Base-by-base conservation (phyloP, 2,888 invertebrate genomes). In the Arctia plantaginis region DNA sequence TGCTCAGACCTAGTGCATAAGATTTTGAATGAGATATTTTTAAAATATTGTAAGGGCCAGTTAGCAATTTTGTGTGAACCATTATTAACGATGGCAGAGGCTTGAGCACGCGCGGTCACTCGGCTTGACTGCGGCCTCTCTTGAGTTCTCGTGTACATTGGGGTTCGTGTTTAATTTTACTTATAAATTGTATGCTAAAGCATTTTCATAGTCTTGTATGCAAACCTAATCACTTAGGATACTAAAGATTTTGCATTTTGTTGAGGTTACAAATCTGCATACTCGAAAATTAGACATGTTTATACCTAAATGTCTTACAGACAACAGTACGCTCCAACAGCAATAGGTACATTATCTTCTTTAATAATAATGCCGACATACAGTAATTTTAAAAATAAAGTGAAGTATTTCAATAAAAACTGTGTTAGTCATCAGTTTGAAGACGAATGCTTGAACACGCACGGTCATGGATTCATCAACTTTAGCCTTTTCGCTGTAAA, bases 401-500 rank as follows among this genome's bases (percentile, higher is more conserved):
- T 20, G 27, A 62, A n/a, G 27, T 70, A 30, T 30, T 30, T 62
- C 70, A 67, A 66, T 67, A 66, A 39, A 66, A 30, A 30, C 39
- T 30, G 41, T 59, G 72, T 66, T 47, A 51, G 69, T 72, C 75
- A 75, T 72, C 72, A 66, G 27, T 72, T 69, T 75, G 33, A 69
- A 75, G 72, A 71, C 69, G n/a, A 72, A 69, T 47, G 62, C 69
- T 75, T 75, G 66, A 75, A 66, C 75, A 75, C 83, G 85, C 73
- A 71, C 84, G 76, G 80, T 81, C 83, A 81, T 78, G 80, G 74
- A 78, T 81, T 66, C 23, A 62, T 47, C 35, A 66, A 62, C 66
- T 72, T 72, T 75, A 41, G 44, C 47, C 62, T 44, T 59, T 69
- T 41, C 35, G 35, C 44, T 23, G 41, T 30, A 55, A 62, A 71